A percentile compares a stretch with the other conserved stretches of the same genome.
phyloP scores from a whole-genome alignment of 2,888 invertebrate genomes.

The Euplagia quadripunctaria region DNA sequence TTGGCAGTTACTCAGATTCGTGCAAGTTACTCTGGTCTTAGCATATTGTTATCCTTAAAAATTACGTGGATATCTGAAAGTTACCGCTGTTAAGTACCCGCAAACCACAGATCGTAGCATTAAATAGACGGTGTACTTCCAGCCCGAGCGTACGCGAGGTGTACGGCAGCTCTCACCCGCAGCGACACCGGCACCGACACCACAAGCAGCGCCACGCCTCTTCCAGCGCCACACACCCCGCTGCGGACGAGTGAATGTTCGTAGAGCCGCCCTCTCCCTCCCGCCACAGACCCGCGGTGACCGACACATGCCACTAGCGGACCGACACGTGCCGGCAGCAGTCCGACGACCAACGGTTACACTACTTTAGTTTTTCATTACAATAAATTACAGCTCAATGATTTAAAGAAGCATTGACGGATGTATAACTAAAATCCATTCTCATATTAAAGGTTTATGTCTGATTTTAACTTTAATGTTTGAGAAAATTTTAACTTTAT shows the following conservation, averaged over 20 bases:
- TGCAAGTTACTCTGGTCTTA: background rate
- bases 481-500: background rate
- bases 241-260: constrained; percentile 35
- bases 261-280: background rate
- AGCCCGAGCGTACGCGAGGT: constrained; percentile 79
- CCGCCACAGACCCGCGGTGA: background rate
- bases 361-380: background rate
- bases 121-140: constrained; percentile 23
- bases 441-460: too few species aligned
- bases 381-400: background rate
- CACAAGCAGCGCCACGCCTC: constrained; percentile 54
- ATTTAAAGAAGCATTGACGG: background rate
- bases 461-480: background rate
- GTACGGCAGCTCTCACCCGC: constrained; percentile 80
- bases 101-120: background rate
- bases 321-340: background rate
- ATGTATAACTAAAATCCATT: background rate
- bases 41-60: too few species aligned
- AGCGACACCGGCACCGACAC: constrained; percentile 70
- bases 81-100: background rate
- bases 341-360: constrained; percentile 5
- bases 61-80: background rate
- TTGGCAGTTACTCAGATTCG: background rate
- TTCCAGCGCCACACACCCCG: constrained; percentile 46
- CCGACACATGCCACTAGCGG: background rate